These are phyloP conservation scores for Ernsta delagoae DNA, from an alignment of 2,888 invertebrate genomes.

Conservation along the genomic window DNA sequence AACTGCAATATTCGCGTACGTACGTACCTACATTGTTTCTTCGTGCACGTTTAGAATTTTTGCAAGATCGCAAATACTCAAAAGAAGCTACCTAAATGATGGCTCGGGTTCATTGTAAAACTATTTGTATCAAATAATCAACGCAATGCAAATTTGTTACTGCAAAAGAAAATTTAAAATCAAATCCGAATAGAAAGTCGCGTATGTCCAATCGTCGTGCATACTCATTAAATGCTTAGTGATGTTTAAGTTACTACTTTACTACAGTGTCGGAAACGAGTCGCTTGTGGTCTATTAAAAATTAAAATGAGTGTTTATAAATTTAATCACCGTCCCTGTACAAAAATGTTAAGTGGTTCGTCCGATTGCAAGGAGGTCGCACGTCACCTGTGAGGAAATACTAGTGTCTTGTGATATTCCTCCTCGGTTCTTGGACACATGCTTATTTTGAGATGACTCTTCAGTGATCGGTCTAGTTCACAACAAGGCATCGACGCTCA, in stretches of 20 bases:
- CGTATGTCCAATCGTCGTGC: background rate
- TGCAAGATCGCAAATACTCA: background rate
- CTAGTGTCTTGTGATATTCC: background rate
- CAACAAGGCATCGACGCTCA: constrained; percentile 32
- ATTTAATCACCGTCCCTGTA: background rate
- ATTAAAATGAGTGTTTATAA: background rate
- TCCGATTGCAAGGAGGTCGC: background rate
- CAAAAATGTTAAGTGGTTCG: constrained; percentile 5
- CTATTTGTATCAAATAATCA: background rate
- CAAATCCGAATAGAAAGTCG: too few relatives aligned
- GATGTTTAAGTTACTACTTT: background rate
- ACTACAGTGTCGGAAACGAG: background rate
- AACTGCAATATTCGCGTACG: too few relatives aligned
- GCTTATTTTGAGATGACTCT: constrained; percentile 17
- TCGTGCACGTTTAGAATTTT: background rate
- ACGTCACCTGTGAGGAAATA: background rate
- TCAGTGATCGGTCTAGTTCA: constrained; percentile 39
- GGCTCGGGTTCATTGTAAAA: background rate
- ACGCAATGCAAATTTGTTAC: background rate
- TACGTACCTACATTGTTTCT: background rate
- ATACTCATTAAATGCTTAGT: background rate
- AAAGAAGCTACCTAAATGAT: background rate
- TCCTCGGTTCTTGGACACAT: background rate
- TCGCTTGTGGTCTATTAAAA: background rate
- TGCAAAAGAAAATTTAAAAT: background rate